These are phyloP conservation scores for Diabrotica undecimpunctata DNA, from an alignment of 1,140 invertebrate species.

Conservation along the genomic window DNA sequence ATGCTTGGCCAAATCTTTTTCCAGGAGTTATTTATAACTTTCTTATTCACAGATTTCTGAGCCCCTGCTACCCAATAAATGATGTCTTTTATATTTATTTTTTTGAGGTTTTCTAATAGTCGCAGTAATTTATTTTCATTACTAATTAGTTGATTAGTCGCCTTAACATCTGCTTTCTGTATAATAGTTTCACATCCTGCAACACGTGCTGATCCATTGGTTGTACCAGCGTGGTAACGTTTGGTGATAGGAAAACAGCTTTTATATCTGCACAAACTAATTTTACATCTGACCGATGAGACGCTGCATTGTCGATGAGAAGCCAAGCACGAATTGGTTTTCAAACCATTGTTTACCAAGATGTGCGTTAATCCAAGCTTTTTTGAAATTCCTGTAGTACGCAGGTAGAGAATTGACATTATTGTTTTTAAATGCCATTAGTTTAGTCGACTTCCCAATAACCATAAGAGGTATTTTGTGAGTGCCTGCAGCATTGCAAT, in stretches of 20 bases:
- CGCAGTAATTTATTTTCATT: neutral
- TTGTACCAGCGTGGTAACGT: constrained; percentile 45
- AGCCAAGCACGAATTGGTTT: no score
- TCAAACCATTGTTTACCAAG: no score
- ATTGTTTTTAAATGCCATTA: constrained; percentile 24
- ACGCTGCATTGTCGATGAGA: no score
- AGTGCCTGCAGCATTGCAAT: constrained; percentile 43
- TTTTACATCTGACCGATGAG: neutral
- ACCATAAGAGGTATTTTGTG: constrained; percentile 41
- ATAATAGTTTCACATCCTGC: constrained; percentile 27
- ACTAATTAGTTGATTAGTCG: no score
- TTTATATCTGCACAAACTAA: constrained; percentile 28
- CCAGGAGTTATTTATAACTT: constrained; percentile 4
- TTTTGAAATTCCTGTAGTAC: constrained; percentile 7
- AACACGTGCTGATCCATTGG: constrained; percentile 45
- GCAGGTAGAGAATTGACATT: constrained; percentile 13
- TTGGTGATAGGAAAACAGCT: constrained; percentile 46
- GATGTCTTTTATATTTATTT: no score
- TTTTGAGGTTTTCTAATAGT: neutral
- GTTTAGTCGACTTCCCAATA: constrained; percentile 22
- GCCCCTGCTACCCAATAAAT: constrained; percentile 4
- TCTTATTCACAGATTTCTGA: neutral
- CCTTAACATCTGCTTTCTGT: constrained; percentile 27
- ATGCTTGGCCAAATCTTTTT: constrained; percentile 5
- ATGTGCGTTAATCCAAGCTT: constrained; percentile 20